A percentile compares a stretch with the other conserved stretches of the same genome.
Evolutionary conservation across 2,113 vertebrate species (phyloP).

Genomic region (Dicerorhinus sumatrensis): DNA sequence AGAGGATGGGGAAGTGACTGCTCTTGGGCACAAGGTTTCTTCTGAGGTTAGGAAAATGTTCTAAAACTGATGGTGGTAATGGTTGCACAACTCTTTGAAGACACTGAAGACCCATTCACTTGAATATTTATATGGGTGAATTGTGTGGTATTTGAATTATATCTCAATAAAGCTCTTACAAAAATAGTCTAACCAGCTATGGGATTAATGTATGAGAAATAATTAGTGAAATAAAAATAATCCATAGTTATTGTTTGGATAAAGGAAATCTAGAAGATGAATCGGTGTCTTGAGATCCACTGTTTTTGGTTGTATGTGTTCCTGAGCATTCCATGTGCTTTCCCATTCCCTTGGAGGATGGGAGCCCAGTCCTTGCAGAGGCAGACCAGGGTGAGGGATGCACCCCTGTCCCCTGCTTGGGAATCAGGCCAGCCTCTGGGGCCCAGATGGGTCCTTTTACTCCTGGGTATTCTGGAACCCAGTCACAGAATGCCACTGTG

Average conservation of each 20-base stretch:
- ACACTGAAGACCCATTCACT: not conserved
- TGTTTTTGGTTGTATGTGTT: not conserved
- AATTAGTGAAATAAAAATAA: not conserved
- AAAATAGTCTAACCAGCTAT: not conserved
- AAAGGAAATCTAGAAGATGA: not conserved
- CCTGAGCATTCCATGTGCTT: accelerated
- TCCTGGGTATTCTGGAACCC: accelerated
- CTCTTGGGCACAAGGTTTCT: not conserved
- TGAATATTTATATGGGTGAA: accelerated
- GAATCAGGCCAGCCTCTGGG: not conserved
- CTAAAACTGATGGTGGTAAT: accelerated
- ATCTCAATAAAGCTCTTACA: not conserved
- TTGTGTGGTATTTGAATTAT: too few species aligned
- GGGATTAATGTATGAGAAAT: not conserved
- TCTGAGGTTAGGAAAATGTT: too few species aligned
- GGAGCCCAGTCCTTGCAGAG: accelerated
- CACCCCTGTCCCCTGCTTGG: accelerated
- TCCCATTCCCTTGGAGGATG: accelerated
- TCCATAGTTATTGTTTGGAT: too few species aligned
- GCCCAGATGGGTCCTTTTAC: not conserved
- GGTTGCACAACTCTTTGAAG: not conserved
- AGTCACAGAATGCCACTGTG: not conserved
- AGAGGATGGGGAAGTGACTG: not conserved
- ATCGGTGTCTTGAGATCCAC: accelerated
- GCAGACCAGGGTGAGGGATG: accelerated